phyloP scores from a whole-genome alignment of 1,140 invertebrate species.

The Gonioctena quinquepunctata region DNA sequence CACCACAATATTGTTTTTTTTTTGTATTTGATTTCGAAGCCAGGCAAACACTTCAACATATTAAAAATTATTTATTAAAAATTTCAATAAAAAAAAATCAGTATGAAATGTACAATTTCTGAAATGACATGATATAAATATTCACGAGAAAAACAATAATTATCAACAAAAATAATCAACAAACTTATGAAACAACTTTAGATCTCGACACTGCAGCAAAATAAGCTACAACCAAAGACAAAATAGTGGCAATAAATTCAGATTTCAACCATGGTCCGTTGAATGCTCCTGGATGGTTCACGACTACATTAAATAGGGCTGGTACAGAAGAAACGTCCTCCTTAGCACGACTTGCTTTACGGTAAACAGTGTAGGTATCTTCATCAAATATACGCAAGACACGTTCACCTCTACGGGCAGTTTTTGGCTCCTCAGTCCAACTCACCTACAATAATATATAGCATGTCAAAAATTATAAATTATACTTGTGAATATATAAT shows the following conservation, averaged over 20 bases:
- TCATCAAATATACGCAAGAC: conserved; percentile 86
- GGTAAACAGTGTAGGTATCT: conserved; percentile 83
- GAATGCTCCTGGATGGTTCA: conserved; percentile 86
- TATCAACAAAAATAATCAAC: background rate
- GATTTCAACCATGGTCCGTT: conserved; percentile 90
- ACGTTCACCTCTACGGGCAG: conserved; percentile 77
- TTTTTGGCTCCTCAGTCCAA: conserved; percentile 86
- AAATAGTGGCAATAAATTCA: conserved; percentile 82
- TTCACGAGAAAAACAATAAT: background rate
- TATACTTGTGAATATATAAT: too few species aligned
- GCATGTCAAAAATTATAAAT: too few species aligned
- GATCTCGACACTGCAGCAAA: conserved; percentile 83
- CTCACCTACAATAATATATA: conserved; percentile 76
- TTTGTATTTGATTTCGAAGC: too few species aligned
- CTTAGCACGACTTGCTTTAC: conserved; percentile 73
- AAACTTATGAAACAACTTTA: conserved; percentile 39
- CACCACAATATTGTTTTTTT: too few species aligned
- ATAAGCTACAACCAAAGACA: conserved; percentile 82
- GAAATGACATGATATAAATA: background rate
- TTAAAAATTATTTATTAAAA: too few species aligned
- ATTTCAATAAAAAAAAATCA: background rate
- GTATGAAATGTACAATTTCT: background rate
- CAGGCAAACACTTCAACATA: too few species aligned
- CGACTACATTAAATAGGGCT: conserved; percentile 73
- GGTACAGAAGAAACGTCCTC: conserved; percentile 71